These are phyloP conservation scores for Clistopyga incitator DNA, from an alignment of 2,888 invertebrate species.

Conservation along the genomic window DNA sequence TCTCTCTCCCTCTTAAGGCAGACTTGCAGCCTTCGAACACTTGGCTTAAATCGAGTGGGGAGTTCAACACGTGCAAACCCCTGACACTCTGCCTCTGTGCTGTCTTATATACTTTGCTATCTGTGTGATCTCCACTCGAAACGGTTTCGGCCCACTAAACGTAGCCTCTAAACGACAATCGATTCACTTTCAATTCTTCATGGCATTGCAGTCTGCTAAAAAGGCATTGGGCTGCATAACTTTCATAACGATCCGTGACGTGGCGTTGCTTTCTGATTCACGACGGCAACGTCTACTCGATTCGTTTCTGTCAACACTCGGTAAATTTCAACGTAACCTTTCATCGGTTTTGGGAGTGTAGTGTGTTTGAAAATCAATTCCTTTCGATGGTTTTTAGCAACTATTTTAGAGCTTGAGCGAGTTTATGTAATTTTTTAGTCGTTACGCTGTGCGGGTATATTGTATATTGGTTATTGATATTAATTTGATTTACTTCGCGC, in stretches of 20 bases:
- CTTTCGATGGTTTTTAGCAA: too few species aligned
- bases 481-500: too few species aligned
- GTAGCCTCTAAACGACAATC: conserved; percentile 34
- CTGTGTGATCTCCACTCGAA: conserved; percentile 5
- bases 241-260: not conserved
- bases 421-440: too few species aligned
- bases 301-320: too few species aligned
- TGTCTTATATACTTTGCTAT: not conserved
- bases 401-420: too few species aligned
- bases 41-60: conserved; percentile 54
- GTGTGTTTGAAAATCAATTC: too few species aligned
- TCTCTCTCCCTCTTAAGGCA: conserved; percentile 39
- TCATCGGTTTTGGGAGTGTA: too few species aligned
- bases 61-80: conserved; percentile 39
- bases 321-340: too few species aligned
- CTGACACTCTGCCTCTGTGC: not conserved
- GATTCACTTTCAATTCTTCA: conserved; percentile 39
- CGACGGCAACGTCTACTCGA: too few species aligned
- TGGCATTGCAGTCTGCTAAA: not conserved
- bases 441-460: too few species aligned
- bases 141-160: conserved; percentile 22
- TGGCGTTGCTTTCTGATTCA: too few species aligned
- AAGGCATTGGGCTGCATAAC: conserved; percentile 2
- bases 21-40: conserved; percentile 10
- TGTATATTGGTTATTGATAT: too few species aligned